Base-by-base conservation (phyloP, 2,888 invertebrate genomes). In the Exephanes ischioxanthus region DNA sequence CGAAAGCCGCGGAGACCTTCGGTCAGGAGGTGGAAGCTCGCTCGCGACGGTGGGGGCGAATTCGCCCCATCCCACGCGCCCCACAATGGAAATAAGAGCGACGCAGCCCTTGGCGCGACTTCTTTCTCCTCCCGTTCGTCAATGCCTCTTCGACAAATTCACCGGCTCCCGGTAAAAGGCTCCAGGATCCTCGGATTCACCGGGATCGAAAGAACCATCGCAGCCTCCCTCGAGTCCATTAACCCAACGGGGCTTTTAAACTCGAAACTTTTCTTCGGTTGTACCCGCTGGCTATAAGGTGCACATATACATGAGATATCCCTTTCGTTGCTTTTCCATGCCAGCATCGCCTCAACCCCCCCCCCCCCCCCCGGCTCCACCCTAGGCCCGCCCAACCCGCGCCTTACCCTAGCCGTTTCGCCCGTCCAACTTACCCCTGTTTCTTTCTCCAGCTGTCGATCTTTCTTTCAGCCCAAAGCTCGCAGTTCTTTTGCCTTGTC, bases 241-340 rank as follows among this genome's bases (percentile, higher is more conserved):
- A 68, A 72, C 80, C 63, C 68, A 71, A 61, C 63, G 84, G 75
- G 68, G 72, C 84, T 84, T 80, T 84, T 84, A 85, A 76, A 83
- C 73, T 86, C 67, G 41, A 75, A 83, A 83, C 78, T 78, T 79
- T 83, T 73, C 76, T 26, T 66, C 76, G 53, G 3, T 53, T 71
- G 37, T 70, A 45, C 68, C 30, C 45, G 19, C n/a, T 30, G 22
- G 61, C 37, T 70, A 45, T 51, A 51, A 30, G 11, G n/a, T n/a
- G 19, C 45, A 53, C 19, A 45, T 58, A 70, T 53, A 76, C 48
- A 76, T 53, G 63, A 51, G 19, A 63, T 33, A 76, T 82, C 45
- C 70, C 22, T 76, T 71, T 81, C 53, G 63, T 9, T 75, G 67
- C 73, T 51, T 63, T 66, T 19, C 55, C 16, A 55, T 22, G 4